Base-by-base conservation (phyloP, 2,888 invertebrate species). In the Meiosimyza platycephala region DNA sequence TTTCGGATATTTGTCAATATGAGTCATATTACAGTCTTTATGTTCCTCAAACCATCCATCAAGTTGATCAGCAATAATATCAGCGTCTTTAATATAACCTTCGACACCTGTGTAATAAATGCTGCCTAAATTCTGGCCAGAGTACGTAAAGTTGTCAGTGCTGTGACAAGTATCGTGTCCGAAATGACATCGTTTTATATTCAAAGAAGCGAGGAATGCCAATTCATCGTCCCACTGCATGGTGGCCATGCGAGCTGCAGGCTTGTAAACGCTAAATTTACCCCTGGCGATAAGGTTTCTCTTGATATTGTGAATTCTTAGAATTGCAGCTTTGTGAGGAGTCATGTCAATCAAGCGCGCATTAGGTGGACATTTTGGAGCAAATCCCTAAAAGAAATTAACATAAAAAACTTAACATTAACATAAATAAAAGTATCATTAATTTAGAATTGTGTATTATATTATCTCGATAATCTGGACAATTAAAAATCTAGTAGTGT, bases 161-260 rank as follows among this genome's bases (percentile, higher is more conserved):
- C 80, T 82, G 76, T 59, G 84, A 69, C 85, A 85, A 0, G 66
- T 63, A 12, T 85, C 84, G 69, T 82, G 82, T 0, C 16, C 13
- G 78, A 81, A 80, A 47, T 60, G 5, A 12, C 85, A 85, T 48
- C 79, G 78, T 18, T 59, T 76, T 0, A 80, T 84, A 66, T 84
- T 84, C 5, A 79, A 71, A 3, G 73, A 72, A 6, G 85, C 85
- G 55, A 85, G 22, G 15, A 73, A 65, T 51, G 85, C 84, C 71
- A 85, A 71, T n/a, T 84, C 81, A 4, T 79, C 72, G 64, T 79
- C 76, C 85, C 85, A 85, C 18, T 73, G 51, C 75, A 84, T 83
- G 62, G 83, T 81, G 63, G 81, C 81, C 85, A 85, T 85, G 62
- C 82, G 79, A 12, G 77, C 78, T 47, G 85, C 84, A 2, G 80